Evolutionary conservation across 2,888 invertebrate genomes (phyloP).

Genomic region (Amphimallon solstitiale): DNA sequence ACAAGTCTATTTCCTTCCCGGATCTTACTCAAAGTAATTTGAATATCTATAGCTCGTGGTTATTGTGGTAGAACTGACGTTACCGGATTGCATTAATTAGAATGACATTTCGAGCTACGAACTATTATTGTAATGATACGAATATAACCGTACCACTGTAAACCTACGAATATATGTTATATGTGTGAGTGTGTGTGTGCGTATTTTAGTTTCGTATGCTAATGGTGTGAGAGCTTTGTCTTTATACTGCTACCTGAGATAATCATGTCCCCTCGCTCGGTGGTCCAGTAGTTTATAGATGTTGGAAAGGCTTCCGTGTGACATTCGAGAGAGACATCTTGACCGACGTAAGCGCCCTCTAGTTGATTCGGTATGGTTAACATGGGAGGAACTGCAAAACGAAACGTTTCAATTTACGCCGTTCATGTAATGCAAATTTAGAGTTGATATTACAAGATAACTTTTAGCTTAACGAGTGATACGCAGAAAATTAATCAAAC

Average conservation of each 20-base stretch:
- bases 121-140: neutral
- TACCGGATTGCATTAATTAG: neutral
- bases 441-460: neutral
- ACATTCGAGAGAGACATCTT: slow-evolving; percentile 88
- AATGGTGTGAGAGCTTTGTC: slow-evolving; percentile 7
- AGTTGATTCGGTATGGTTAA: slow-evolving; percentile 92
- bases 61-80: neutral
- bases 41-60: neutral
- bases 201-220: neutral
- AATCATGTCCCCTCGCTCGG: slow-evolving; percentile 90
- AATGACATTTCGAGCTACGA: neutral
- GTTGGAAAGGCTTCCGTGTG: slow-evolving; percentile 92
- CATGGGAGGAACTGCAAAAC: slow-evolving; percentile 87
- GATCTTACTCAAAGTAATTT: neutral
- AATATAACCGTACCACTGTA: too few species aligned
- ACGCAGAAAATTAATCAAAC: too few species aligned
- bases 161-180: too few species aligned
- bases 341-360: slow-evolving; percentile 88
- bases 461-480: neutral
- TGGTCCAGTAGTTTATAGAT: slow-evolving; percentile 95
- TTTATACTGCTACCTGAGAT: slow-evolving; percentile 77
- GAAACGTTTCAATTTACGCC: slow-evolving; percentile 19
- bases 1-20: too few species aligned
- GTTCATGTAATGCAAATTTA: neutral
- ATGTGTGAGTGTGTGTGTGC: neutral